These are phyloP conservation scores for Drosophila athabasca DNA, from an alignment of 1,140 invertebrate species.

Conservation along the genomic window DNA sequence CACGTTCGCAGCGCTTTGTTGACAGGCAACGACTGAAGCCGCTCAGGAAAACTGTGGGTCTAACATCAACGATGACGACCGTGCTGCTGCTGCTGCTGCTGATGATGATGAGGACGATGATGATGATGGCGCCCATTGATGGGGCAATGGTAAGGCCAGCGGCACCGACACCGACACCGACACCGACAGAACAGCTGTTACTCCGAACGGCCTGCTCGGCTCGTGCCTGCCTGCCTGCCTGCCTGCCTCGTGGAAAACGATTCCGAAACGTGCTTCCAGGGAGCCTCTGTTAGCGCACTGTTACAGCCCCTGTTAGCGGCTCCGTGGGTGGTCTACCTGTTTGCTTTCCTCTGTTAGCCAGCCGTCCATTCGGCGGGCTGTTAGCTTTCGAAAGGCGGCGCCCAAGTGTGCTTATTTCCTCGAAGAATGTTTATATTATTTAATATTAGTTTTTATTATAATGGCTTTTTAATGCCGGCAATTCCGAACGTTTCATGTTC, in stretches of 20 bases:
- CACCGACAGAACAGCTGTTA: conserved; percentile 39
- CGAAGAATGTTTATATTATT: conserved; percentile 53
- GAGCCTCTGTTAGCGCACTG: too few species aligned
- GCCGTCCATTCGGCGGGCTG: background rate
- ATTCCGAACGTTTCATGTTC: conserved; percentile 49
- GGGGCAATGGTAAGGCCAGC: conserved; percentile 35
- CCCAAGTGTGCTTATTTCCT: conserved; percentile 18
- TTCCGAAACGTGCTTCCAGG: conserved; percentile 56
- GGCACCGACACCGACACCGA: conserved; percentile 2
- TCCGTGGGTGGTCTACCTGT: conserved; percentile 48
- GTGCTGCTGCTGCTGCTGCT: conserved; percentile 33
- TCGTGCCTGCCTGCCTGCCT: background rate
- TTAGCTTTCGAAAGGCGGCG: conserved; percentile 10
- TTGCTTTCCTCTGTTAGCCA: conserved; percentile 41
- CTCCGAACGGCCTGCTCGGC: conserved; percentile 13
- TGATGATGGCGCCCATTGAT: conserved; percentile 47
- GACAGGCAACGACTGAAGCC: conserved; percentile 78
- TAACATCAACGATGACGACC: conserved; percentile 58
- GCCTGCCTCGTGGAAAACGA: conserved; percentile 18
- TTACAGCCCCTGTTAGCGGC: conserved; percentile 35
- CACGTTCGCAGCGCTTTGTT: conserved; percentile 71
- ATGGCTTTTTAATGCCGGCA: conserved; percentile 64
- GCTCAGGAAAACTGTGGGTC: conserved; percentile 62
- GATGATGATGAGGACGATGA: conserved; percentile 26
- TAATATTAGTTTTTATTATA: conserved; percentile 67